These are phyloP conservation scores for rat (Rattus norvegicus) DNA, from an alignment of 2,113 vertebrate species.

Conservation along the genomic window DNA sequence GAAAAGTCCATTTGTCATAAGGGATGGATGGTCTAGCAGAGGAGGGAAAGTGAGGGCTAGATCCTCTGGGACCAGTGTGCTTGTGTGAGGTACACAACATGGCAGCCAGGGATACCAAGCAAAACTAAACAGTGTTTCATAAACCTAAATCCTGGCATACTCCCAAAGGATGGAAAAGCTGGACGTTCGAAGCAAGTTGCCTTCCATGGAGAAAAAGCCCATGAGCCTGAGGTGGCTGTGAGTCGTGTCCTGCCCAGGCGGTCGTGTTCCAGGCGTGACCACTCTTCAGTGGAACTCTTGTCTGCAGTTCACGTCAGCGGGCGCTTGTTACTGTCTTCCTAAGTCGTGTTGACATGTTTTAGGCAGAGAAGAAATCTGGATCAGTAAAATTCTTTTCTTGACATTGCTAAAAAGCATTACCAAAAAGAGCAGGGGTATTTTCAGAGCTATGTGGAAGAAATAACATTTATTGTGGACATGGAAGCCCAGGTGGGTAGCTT, in stretches of 20 bases:
- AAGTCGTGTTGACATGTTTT: slow-evolving; percentile 58
- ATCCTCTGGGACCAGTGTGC: not conserved
- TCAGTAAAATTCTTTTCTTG: slow-evolving; percentile 69
- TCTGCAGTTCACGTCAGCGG: slow-evolving; percentile 23
- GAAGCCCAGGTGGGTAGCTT: slow-evolving; percentile 61
- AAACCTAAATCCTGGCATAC: not conserved
- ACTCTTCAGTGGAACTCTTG: slow-evolving; percentile 26
- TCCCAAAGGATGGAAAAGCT: slow-evolving; percentile 1
- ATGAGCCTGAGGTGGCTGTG: not conserved
- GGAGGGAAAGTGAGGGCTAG: slow-evolving; percentile 14
- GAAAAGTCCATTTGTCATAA: slow-evolving; percentile 61
- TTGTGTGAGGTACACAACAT: not conserved
- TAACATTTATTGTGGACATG: slow-evolving; percentile 34
- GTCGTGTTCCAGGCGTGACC: not conserved
- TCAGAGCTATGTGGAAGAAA: slow-evolving; percentile 48
- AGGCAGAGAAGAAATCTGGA: slow-evolving; percentile 68
- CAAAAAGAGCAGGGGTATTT: slow-evolving; percentile 70
- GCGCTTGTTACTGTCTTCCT: slow-evolving; percentile 54
- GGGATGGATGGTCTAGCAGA: slow-evolving; percentile 5
- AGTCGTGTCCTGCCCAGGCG: slow-evolving; percentile 19
- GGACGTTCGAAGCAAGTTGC: not conserved
- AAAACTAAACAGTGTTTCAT: slow-evolving; percentile 12
- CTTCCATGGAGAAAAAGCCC: not conserved
- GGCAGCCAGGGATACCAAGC: not conserved
- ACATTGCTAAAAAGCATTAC: slow-evolving; percentile 70